phyloP scores from a whole-genome alignment of 1,140 invertebrate species.

The Adoxophyes honmai region DNA sequence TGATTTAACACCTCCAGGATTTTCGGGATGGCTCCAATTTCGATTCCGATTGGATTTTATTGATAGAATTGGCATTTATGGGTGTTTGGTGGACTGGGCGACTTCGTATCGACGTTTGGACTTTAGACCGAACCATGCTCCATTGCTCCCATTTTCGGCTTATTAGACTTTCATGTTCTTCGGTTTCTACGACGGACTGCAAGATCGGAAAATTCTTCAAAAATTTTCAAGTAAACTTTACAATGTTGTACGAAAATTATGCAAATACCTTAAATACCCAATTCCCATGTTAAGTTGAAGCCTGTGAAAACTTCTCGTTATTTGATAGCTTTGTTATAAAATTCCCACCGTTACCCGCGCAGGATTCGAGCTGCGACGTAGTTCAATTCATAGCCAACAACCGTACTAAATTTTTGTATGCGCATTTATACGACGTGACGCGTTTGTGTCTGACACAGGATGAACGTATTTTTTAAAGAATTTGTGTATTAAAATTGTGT shows the following conservation, averaged over 20 bases:
- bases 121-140: too few species aligned
- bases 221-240: too few species aligned
- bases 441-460: conserved; percentile 23
- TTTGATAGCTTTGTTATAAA: too few species aligned
- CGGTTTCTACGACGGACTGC: too few species aligned
- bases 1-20: conserved; percentile 54
- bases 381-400: conserved; percentile 47
- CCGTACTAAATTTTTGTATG: conserved; percentile 53
- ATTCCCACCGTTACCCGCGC: too few species aligned
- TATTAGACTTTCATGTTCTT: too few species aligned
- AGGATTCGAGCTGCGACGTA: conserved; percentile 17
- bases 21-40: conserved; percentile 22
- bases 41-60: conserved; percentile 26
- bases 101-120: background rate
- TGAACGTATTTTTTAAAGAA: background rate
- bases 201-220: too few species aligned
- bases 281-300: too few species aligned
- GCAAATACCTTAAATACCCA: too few species aligned
- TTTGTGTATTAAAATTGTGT: too few species aligned
- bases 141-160: background rate
- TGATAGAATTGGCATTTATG: conserved; percentile 15
- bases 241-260: too few species aligned
- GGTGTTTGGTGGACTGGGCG: background rate
- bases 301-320: too few species aligned
- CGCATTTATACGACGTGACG: conserved; percentile 53